Evolutionary conservation across 2,113 vertebrate genomes (phyloP).

Genomic region (Leucopsar rothschildi): DNA sequence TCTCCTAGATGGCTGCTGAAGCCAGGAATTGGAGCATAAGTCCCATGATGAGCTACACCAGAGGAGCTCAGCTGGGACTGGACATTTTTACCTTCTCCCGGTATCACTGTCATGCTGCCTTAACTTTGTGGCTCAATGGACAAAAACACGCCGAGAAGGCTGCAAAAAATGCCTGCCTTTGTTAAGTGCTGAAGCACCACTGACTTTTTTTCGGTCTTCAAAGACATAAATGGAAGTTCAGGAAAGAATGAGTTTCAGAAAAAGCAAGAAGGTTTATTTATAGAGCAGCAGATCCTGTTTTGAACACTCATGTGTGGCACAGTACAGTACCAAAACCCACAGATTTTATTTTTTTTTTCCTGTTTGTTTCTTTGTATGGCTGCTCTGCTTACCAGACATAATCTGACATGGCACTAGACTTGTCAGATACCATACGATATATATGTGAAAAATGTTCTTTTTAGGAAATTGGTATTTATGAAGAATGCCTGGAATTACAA

Average conservation of each 20-base stretch:
- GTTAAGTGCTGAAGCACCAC: background rate
- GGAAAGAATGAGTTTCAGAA: background rate
- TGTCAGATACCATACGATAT: background rate
- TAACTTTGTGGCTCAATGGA: conserved; percentile 1
- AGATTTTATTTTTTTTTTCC: background rate
- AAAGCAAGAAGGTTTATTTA: background rate
- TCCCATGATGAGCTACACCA: background rate
- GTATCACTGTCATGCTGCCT: background rate
- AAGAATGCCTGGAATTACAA: background rate
- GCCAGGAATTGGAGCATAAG: conserved; percentile 7
- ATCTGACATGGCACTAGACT: background rate
- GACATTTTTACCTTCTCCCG: background rate
- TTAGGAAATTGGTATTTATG: background rate
- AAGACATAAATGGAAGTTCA: background rate
- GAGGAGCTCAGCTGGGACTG: background rate
- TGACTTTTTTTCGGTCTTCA: background rate
- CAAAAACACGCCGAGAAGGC: background rate
- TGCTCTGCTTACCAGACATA: background rate
- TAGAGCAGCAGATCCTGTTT: background rate
- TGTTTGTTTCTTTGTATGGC: background rate
- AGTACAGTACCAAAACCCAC: background rate
- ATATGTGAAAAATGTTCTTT: background rate
- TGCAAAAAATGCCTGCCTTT: background rate
- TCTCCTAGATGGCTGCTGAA: background rate
- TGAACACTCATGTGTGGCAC: background rate